These are phyloP conservation scores for Rousettus madagascariensis DNA, from an alignment of 2,797 vertebrate genomes.

Conservation along the genomic window DNA sequence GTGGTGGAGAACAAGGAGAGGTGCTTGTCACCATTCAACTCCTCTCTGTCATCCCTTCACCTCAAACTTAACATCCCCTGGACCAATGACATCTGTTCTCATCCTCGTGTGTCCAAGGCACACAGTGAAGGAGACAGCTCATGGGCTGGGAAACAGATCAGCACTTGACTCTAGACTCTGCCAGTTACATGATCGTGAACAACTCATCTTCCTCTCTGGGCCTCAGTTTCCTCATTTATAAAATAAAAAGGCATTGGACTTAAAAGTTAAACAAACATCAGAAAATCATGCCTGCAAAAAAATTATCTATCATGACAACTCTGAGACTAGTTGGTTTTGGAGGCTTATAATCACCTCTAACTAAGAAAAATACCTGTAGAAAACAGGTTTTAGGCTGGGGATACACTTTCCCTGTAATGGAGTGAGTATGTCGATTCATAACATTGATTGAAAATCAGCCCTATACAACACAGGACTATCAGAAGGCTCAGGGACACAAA, in stretches of 20 bases:
- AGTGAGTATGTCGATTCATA: not conserved
- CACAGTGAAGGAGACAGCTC: not conserved
- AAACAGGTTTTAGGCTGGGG: not conserved
- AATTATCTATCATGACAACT: not conserved
- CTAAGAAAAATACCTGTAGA: not conserved
- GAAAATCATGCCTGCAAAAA: not conserved
- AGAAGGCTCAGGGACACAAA: not conserved
- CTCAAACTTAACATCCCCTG: not conserved
- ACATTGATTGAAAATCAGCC: not conserved
- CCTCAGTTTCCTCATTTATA: not conserved
- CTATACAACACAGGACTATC: not conserved
- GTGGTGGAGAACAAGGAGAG: not conserved
- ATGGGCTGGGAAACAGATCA: accelerated
- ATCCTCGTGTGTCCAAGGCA: not conserved
- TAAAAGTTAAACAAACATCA: not conserved
- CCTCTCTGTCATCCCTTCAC: not conserved
- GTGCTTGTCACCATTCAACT: not conserved
- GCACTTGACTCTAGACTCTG: not conserved
- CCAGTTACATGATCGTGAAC: not conserved
- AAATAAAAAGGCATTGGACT: not conserved
- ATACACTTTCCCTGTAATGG: not conserved
- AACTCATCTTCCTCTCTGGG: not conserved
- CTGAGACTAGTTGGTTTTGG: not conserved
- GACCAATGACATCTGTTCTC: not conserved
- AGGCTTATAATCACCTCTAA: not conserved